Percentiles rank a stretch among this genome's conserved stretches.
These are phyloP conservation scores for Zootermopsis nevadensis DNA, from an alignment of 2,888 invertebrate species.

Conservation along the genomic window DNA sequence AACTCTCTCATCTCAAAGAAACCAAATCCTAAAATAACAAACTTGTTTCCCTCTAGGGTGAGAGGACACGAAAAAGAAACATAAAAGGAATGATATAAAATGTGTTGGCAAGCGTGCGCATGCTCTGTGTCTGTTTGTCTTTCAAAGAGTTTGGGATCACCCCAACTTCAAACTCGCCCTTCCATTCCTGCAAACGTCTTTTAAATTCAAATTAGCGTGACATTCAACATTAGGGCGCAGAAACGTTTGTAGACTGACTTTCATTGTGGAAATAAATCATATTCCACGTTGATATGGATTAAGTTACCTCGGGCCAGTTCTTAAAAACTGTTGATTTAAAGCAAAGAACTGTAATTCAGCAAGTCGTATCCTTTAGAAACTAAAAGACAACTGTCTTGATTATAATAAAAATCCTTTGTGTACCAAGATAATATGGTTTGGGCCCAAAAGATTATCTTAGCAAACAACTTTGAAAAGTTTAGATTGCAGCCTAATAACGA, in stretches of 20 bases:
- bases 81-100: constrained; percentile 27
- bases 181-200: constrained; percentile 23
- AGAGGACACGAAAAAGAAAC: background rate
- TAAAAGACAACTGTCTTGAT: no score
- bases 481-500: no score
- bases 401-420: no score
- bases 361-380: no score
- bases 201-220: constrained; percentile 43
- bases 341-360: no score
- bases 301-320: constrained; percentile 17
- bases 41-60: background rate
- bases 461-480: no score
- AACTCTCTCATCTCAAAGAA: background rate
- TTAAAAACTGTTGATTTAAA: background rate
- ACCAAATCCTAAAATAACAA: constrained; percentile 36
- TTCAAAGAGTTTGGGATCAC: constrained; percentile 32
- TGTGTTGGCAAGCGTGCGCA: constrained; percentile 10
- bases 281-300: background rate
- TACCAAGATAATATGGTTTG: no score
- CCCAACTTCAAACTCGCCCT: constrained; percentile 9
- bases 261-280: constrained; percentile 5
- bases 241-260: background rate
- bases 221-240: constrained; percentile 26
- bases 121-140: constrained; percentile 34
- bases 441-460: no score